These are phyloP conservation scores for Patiria miniata DNA, from an alignment of 35 echinoderm and acorn worm genomes.

Conservation along the genomic window DNA sequence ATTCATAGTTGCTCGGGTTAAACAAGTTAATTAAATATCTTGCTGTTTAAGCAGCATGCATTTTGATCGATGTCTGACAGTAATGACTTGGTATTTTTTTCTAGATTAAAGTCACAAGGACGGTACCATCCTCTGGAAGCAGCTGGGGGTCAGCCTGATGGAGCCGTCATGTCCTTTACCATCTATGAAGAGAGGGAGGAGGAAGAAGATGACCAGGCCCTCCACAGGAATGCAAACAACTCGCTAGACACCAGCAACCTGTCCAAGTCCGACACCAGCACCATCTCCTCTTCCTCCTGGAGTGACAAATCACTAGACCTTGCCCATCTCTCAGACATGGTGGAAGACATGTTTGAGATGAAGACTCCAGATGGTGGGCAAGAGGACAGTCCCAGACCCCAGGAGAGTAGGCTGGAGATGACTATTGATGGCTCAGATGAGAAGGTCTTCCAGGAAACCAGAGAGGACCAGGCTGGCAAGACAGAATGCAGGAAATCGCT, in stretches of 20 bases:
- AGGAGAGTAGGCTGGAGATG: constrained; percentile 31
- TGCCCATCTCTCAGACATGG: constrained; percentile 12
- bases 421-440: constrained; percentile 34
- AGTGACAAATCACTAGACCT: constrained; percentile 22
- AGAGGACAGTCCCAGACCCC: not conserved
- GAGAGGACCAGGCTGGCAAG: not conserved
- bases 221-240: constrained; percentile 22
- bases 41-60: no score
- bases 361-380: not conserved
- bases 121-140: not conserved
- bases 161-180: constrained; percentile 23
- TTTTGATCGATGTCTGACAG: no score
- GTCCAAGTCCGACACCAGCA: constrained; percentile 27
- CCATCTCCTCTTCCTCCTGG: not conserved
- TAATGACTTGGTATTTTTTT: not conserved
- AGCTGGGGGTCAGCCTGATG: constrained; percentile 28
- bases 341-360: constrained; percentile 16
- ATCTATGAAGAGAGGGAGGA: constrained; percentile 6
- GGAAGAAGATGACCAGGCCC: not conserved
- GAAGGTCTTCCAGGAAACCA: constrained; percentile 33
- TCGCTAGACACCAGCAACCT: not conserved
- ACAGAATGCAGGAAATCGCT: constrained; percentile 16
- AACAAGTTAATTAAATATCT: no score
- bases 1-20: no score
- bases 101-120: constrained; percentile 5